phyloP scores from a whole-genome alignment of 2,888 invertebrate genomes.

The Chrysolina americana region DNA sequence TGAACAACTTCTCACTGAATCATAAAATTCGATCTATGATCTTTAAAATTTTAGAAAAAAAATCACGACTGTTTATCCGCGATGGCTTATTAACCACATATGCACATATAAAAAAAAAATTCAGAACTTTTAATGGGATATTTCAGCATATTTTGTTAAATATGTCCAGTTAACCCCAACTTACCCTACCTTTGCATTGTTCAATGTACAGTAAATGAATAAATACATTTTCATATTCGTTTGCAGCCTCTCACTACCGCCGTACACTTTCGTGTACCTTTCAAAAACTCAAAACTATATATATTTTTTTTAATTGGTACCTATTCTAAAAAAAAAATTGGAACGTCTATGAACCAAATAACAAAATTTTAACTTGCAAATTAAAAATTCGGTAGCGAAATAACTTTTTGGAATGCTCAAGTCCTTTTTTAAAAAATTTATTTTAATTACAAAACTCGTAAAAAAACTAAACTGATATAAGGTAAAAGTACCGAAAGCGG shows the following conservation, averaged over 20 bases:
- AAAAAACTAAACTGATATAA: too few species aligned
- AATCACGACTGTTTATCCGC: too few species aligned
- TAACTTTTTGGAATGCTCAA: too few species aligned
- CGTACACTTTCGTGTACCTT: constrained; percentile 1
- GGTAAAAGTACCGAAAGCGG: too few species aligned
- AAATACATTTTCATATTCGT: neutral
- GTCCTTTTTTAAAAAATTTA: too few species aligned
- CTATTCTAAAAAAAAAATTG: constrained; percentile 1
- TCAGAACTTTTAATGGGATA: neutral
- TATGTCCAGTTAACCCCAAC: too few species aligned
- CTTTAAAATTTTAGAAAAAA: too few species aligned
- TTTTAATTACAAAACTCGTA: too few species aligned
- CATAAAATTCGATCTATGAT: too few species aligned
- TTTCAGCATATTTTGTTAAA: too few species aligned
- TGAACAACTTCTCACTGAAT: neutral
- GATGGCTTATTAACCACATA: neutral
- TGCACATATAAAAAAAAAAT: neutral
- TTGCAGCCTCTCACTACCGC: neutral
- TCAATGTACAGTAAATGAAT: neutral
- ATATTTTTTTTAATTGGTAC: neutral
- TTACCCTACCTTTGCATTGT: neutral
- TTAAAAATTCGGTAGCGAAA: constrained; percentile 1
- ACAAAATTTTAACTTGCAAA: neutral
- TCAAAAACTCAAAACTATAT: neutral
- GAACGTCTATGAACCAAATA: neutral